phyloP scores from a whole-genome alignment of 2,888 invertebrate genomes.

The Drosophila tripunctata region DNA sequence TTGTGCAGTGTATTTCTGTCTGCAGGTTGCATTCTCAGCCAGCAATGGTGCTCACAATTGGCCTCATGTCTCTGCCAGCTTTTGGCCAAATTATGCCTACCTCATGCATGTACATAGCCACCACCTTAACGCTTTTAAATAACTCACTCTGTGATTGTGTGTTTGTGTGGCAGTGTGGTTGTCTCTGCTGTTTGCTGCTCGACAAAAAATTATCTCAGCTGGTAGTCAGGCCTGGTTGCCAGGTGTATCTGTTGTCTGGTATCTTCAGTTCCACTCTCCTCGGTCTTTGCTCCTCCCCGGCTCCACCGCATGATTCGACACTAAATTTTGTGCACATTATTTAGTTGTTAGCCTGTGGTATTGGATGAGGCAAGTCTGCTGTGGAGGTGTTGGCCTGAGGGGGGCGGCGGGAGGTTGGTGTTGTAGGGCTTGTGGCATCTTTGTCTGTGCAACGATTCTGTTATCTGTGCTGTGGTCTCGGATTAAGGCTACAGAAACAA shows the following conservation, averaged over 20 bases:
- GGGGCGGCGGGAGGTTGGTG: background rate
- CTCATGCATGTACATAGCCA: background rate
- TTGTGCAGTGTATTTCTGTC: constrained; percentile 9
- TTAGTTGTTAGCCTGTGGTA: constrained; percentile 65
- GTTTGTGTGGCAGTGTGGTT: background rate
- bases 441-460: constrained; percentile 62
- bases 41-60: constrained; percentile 5
- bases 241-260: constrained; percentile 45
- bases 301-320: constrained; percentile 28
- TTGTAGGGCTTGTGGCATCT: constrained; percentile 36
- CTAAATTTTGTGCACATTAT: constrained; percentile 76
- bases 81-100: constrained; percentile 71
- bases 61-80: constrained; percentile 34
- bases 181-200: background rate
- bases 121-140: constrained; percentile 37
- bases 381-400: too few relatives aligned
- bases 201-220: constrained; percentile 51
- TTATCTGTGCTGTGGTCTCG: constrained; percentile 71
- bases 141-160: constrained; percentile 22
- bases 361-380: too few relatives aligned
- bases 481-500: constrained; percentile 61
- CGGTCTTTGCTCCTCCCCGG: background rate
- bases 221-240: constrained; percentile 35
- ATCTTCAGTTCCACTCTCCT: background rate
- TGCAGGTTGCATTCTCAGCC: constrained; percentile 47